Base-by-base conservation (phyloP, 2,797 vertebrate species). In the Luscinia megarhynchos region DNA sequence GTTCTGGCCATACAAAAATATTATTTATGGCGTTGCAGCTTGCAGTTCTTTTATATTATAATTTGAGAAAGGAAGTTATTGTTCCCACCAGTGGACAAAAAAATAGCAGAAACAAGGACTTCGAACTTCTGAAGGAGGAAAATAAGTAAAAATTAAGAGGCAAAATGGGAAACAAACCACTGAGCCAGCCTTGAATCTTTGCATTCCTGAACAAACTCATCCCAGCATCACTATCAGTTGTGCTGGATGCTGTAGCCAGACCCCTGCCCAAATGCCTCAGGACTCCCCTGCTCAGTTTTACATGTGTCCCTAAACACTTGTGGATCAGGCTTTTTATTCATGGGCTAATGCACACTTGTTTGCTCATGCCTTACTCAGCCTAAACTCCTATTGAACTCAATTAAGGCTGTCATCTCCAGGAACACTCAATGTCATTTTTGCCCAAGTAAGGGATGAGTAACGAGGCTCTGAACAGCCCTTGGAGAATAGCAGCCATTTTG, bases 361-460 rank as follows among this genome's bases (percentile, higher is more conserved):
- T 96, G 94, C 91, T 96, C 96, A 95, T 95, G 95, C 90, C 88
- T 96, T 96, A 95, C 93, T 96, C 96, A 95, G 94, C 93, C 93
- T 84, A 86, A 93, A 94, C 94, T 94, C 90, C 90, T 84, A 90
- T 93, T 95, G 93, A 95, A 90, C 94, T 96, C 96, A 96, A 91
- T 96, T 95, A 95, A 76, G 62, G 34, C 95, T 97, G 94, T 96
- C 96, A 94, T 95, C 95, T 95, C 94, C 93, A 94, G 95, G 84
- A 95, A 95, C 87, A 63, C 55, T 84, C 94, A 82, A 89, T 95
- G 95, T 92, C 93, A 93, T 86, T 95, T 97, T 95, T 96, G 95
- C 94, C 94, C 95, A 97, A 95, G 93, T 96, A 97, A 93, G 95
- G 96, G 95, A 96, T 95, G 91, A 96, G 92, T 94, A 94, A 96